These are phyloP conservation scores for Rugalucina vietnamica DNA, from an alignment of 2,888 invertebrate species.

Conservation along the genomic window DNA sequence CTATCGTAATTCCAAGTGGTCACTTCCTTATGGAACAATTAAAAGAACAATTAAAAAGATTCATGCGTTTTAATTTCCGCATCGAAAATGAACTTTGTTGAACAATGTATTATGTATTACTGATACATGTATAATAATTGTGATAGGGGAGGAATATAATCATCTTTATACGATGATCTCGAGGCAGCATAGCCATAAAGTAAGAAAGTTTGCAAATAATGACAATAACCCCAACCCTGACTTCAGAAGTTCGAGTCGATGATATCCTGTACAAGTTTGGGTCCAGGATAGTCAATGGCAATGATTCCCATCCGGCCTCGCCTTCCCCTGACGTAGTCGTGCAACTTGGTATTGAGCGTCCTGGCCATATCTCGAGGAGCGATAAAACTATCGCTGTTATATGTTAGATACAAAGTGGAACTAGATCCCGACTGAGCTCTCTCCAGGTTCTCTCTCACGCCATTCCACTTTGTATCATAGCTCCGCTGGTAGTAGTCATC, in stretches of 20 bases:
- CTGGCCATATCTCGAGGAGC: neutral
- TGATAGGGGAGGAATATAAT: too few relatives aligned
- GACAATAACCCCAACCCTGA: too few relatives aligned
- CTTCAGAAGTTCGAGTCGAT: constrained; percentile 8
- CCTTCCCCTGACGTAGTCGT: neutral
- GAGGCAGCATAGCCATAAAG: too few relatives aligned
- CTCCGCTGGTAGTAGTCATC: neutral
- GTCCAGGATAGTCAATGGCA: constrained; percentile 19
- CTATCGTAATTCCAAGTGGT: too few relatives aligned
- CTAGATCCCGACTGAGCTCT: neutral
- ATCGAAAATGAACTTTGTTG: too few relatives aligned
- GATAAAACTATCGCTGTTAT: neutral
- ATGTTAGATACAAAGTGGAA: neutral
- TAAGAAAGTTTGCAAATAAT: too few relatives aligned
- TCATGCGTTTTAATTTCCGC: too few relatives aligned
- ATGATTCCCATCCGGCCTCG: constrained; percentile 1
- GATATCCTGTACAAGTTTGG: neutral
- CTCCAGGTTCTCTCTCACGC: neutral
- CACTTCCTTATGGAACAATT: too few relatives aligned
- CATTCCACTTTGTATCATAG: neutral
- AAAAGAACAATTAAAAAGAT: too few relatives aligned
- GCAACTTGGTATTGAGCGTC: neutral
- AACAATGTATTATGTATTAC: too few relatives aligned
- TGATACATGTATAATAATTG: too few relatives aligned
- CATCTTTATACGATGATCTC: too few relatives aligned